These are phyloP conservation scores for Drosophila falleni DNA, from an alignment of 2,888 invertebrate species.

Conservation along the genomic window DNA sequence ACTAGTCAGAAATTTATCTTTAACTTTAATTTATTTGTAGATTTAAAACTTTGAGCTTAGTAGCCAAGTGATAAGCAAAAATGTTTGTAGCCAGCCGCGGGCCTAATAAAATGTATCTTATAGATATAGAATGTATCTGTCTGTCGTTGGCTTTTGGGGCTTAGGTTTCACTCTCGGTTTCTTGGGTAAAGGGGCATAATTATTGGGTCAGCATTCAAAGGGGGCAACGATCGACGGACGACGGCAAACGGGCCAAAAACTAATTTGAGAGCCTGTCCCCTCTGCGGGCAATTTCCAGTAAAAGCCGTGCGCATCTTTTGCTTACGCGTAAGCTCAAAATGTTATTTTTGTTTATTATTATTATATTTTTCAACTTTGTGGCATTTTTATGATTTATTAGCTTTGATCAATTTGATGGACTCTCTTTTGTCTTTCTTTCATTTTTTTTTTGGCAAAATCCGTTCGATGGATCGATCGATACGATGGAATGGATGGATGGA, in stretches of 20 bases:
- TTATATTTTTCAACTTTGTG: conserved; percentile 45
- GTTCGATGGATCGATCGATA: conserved; percentile 38
- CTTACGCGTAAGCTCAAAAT: conserved; percentile 25
- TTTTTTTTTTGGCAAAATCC: conserved; percentile 49
- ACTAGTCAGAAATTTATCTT: no score
- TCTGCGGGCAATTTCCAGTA: conserved; percentile 77
- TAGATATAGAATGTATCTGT: conserved; percentile 31
- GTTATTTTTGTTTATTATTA: conserved; percentile 23
- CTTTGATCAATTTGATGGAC: conserved; percentile 84
- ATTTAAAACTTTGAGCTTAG: conserved; percentile 32
- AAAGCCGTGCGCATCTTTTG: conserved; percentile 52
- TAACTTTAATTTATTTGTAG: no score
- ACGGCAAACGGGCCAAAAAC: conserved; percentile 53
- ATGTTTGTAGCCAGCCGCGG: conserved; percentile 48
- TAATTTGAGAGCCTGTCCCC: conserved; percentile 70
- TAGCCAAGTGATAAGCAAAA: conserved; percentile 62
- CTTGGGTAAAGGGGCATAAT: conserved; percentile 71
- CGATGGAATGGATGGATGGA: conserved; percentile 4
- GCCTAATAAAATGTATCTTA: conserved; percentile 42
- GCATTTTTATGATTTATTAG: conserved; percentile 82
- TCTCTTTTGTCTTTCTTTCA: conserved; percentile 39
- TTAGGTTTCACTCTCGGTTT: conserved; percentile 83
- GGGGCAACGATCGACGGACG: conserved; percentile 28
- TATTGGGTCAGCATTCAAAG: conserved; percentile 80
- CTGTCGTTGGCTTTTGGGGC: conserved; percentile 30